Base-by-base conservation (phyloP, 2,113 vertebrate species). In the Mustela lutreola region DNA sequence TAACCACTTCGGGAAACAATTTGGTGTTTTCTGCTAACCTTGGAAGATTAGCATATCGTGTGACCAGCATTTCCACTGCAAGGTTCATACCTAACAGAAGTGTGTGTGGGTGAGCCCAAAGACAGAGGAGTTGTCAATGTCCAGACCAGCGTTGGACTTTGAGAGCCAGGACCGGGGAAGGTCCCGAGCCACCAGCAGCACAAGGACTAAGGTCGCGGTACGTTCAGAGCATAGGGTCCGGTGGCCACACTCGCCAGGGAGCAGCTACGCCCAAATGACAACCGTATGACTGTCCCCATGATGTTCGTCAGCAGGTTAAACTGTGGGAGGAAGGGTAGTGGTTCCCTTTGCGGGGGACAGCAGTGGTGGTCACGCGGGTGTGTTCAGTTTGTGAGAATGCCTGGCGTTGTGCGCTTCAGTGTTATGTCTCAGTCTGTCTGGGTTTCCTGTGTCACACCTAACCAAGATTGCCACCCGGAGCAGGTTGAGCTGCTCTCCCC, bases 281-380 rank as follows among this genome's bases (percentile, higher is more conserved):
- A 19, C 58, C 0, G 1, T 24, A 0, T 19, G 39, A 33, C 36
- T 33, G 4, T 62, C 16, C 28, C n/a, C 39, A 1, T 31, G 3
- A 63, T 6, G 28, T 63, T 7, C 28, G 19, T 4, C 0, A 63
- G 5, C 82, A 21, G 82, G 12, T 63, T 11, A 11, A 11, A 33
- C 81, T 5, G 42, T 6, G 12, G 26, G 16, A 67, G 33, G 33
- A n/a, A 63, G 82, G 26, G 63, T 1, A 45, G 18, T 42, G 39
- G 39, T 33, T 79, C 24, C 28, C 3, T 75, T 24, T 45, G 10
- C 48, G 76, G 18, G 53, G 48, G 48, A 79, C 28, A 15, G 45
- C 9, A 15, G 15, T 1, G 31, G 73, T 7, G 73, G 71, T 33
- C 12, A 12, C 5, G 2, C 1, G 26, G 56, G 58, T 45, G 16